Conservation (phyloP, 2,797 vertebrate genomes). For the Limnodromus scolopaceus region DNA sequence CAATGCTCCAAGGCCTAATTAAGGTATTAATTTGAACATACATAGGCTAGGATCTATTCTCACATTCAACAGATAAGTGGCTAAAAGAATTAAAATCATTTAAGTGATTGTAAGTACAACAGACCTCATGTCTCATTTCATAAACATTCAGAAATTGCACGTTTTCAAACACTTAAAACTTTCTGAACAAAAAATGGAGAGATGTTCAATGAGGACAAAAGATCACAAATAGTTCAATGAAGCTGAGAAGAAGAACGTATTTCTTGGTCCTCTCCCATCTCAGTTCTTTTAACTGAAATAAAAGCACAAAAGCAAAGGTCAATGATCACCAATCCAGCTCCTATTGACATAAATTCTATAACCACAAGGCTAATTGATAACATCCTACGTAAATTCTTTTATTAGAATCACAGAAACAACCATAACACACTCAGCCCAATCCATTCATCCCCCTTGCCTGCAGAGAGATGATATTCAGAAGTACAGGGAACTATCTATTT, state of each 20-base stretch:
- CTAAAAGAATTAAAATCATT: constrained; percentile 20
- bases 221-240: neutral
- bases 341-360: neutral
- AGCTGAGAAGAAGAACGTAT: neutral
- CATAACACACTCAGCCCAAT: neutral
- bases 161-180: neutral
- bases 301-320: neutral
- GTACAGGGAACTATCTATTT: neutral
- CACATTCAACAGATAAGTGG: constrained; percentile 11
- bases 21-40: neutral
- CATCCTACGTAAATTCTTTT: neutral
- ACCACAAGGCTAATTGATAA: neutral
- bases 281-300: neutral
- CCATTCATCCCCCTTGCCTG: neutral
- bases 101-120: neutral
- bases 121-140: neutral
- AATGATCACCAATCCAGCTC: neutral
- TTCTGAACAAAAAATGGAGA: neutral
- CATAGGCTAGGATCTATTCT: constrained; percentile 8
- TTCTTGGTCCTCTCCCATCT: neutral
- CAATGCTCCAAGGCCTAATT: neutral
- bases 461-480: neutral
- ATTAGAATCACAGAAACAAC: neutral
- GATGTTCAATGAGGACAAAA: neutral
- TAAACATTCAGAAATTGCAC: neutral